Evolutionary conservation across 2,888 invertebrate species (phyloP).

Genomic region (Ceramica pisi): DNA sequence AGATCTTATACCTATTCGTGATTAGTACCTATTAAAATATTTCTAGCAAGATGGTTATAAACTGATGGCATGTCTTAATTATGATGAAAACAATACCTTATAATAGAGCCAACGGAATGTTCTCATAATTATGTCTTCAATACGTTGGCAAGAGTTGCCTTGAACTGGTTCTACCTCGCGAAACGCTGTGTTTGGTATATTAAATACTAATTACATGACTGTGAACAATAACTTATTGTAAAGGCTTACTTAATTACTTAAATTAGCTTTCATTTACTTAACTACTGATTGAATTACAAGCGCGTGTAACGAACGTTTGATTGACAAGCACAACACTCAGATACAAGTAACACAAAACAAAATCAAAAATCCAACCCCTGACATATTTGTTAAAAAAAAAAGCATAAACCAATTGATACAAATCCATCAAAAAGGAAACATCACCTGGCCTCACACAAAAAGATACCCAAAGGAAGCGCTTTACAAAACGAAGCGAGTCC

Average conservation of each 20-base stretch:
- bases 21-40: background rate
- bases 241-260: background rate
- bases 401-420: constrained; percentile 73
- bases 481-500: constrained; percentile 61
- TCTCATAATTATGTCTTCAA: constrained; percentile 38
- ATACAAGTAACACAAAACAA: constrained; percentile 30
- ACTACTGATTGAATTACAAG: background rate
- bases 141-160: constrained; percentile 22
- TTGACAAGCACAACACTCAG: constrained; percentile 19
- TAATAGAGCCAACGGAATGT: constrained; percentile 14
- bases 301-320: background rate
- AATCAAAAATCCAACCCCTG: constrained; percentile 45
- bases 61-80: constrained; percentile 11
- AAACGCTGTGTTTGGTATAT: background rate
- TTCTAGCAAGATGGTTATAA: background rate
- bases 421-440: constrained; percentile 73
- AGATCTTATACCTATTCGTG: background rate
- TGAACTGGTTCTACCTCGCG: constrained; percentile 14
- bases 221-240: background rate
- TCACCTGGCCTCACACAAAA: constrained; percentile 67
- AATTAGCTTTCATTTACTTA: background rate
- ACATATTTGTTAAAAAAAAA: constrained; percentile 54
- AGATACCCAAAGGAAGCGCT: constrained; percentile 70
- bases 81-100: constrained; percentile 35
- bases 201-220: constrained; percentile 16